Percentiles rank a stretch among this genome's conserved stretches.
These are phyloP conservation scores for Gyrodactylus bullatarudis DNA, from an alignment of 1,140 invertebrate genomes.

Conservation along the genomic window DNA sequence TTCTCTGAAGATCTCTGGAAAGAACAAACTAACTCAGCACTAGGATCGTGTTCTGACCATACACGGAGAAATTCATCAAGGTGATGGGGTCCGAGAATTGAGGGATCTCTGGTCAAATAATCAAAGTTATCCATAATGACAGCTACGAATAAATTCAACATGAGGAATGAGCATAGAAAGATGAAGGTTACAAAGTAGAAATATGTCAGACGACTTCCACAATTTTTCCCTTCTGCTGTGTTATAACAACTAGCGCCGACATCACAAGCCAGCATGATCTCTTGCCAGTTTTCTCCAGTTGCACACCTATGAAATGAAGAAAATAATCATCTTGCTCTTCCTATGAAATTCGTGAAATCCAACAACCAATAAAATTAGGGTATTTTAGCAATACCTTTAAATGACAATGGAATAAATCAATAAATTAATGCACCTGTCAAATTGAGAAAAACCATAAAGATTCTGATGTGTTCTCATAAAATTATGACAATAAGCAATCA, in stretches of 20 bases:
- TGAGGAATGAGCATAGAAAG: slow-evolving; percentile 97
- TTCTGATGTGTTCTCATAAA: too few species aligned
- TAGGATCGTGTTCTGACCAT: slow-evolving; percentile 98
- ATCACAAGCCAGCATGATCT: slow-evolving; percentile 49
- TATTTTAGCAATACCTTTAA: too few species aligned
- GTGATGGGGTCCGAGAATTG: slow-evolving; percentile 93
- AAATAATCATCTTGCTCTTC: too few species aligned
- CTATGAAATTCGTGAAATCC: too few species aligned
- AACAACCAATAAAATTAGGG: too few species aligned
- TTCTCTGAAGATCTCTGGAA: not conserved
- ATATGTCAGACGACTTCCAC: slow-evolving; percentile 77
- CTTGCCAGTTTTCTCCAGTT: slow-evolving; percentile 94
- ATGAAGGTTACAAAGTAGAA: slow-evolving; percentile 97
- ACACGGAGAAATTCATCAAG: slow-evolving; percentile 93
- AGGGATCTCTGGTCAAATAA: slow-evolving; percentile 88
- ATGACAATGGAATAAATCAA: too few species aligned
- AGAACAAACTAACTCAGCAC: slow-evolving; percentile 39
- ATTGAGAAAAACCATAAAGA: too few species aligned
- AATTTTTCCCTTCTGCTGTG: slow-evolving; percentile 16
- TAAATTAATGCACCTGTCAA: too few species aligned
- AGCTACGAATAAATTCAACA: slow-evolving; percentile 97
- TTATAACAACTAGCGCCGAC: slow-evolving; percentile 15
- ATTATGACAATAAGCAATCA: too few species aligned
- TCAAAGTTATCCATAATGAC: slow-evolving; percentile 99
- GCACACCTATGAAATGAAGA: too few species aligned